phyloP scores from a whole-genome alignment of 2,797 vertebrate species.

The Cynopterus sphinx region DNA sequence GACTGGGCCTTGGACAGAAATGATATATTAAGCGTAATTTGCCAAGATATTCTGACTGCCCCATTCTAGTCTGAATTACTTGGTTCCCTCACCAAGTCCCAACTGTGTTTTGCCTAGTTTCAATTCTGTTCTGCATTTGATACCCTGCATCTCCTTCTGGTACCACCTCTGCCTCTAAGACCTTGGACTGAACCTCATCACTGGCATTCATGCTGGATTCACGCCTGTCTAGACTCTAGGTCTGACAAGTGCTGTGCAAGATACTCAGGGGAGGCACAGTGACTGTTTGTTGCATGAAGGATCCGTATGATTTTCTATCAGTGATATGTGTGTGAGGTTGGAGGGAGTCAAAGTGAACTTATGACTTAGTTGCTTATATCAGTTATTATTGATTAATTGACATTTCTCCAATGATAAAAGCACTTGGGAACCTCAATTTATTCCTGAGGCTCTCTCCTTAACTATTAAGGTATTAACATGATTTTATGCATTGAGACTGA shows the following conservation, averaged over 20 bases:
- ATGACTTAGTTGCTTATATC: background rate
- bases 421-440: background rate
- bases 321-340: background rate
- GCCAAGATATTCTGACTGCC: background rate
- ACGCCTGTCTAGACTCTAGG: background rate
- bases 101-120: background rate
- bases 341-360: background rate
- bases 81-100: background rate
- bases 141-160: background rate
- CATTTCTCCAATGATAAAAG: conserved; percentile 9
- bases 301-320: background rate
- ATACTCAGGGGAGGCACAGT: background rate
- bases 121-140: background rate
- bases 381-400: conserved; percentile 1
- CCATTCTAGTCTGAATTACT: background rate
- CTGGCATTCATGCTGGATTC: background rate
- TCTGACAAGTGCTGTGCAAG: background rate
- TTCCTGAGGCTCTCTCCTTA: background rate
- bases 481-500: background rate
- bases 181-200: background rate
- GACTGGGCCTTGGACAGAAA: background rate
- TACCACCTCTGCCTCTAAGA: background rate
- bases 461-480: background rate
- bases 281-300: background rate
- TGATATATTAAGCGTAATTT: background rate